Evolutionary conservation across 1,140 invertebrate species (phyloP).

Genomic region (Drosophila takahashii): DNA sequence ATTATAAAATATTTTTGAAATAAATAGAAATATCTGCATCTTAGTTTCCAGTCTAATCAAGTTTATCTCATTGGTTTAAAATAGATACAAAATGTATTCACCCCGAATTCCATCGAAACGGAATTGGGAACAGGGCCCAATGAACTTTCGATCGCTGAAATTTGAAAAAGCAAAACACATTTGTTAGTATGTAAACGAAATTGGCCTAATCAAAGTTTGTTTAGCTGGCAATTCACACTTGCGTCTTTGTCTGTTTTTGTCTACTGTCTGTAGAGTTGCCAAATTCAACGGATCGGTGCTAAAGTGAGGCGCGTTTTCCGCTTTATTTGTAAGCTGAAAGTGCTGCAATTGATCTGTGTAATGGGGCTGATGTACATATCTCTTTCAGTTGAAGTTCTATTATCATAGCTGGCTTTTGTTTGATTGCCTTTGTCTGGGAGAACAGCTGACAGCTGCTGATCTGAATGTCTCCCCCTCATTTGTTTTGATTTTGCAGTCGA

Average conservation of each 20-base stretch:
- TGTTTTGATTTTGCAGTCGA: constrained; percentile 25
- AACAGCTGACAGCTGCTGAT: constrained; percentile 36
- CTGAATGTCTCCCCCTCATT: constrained; percentile 1
- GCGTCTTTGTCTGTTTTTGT: constrained; percentile 1
- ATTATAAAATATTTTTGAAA: no score
- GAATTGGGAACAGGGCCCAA: constrained; percentile 8
- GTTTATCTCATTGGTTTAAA: no score
- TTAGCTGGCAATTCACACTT: constrained; percentile 40
- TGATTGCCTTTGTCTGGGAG: constrained; percentile 1
- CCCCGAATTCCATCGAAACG: not conserved
- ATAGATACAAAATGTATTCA: not conserved
- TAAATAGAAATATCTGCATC: no score
- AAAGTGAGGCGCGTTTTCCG: constrained; percentile 6
- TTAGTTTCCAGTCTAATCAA: no score
- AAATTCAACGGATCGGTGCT: constrained; percentile 37
- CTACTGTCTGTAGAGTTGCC: constrained; percentile 15
- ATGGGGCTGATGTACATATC: constrained; percentile 8
- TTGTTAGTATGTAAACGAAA: constrained; percentile 33
- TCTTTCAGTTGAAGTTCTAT: constrained; percentile 31
- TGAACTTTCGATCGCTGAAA: constrained; percentile 11
- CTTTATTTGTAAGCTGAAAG: constrained; percentile 1
- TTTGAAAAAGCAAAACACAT: constrained; percentile 25
- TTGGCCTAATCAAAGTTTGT: constrained; percentile 39
- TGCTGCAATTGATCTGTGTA: constrained; percentile 1
- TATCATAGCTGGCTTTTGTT: constrained; percentile 21